Conservation (phyloP, 2,888 invertebrate genomes). For the Anoplius nigerrimus region DNA sequence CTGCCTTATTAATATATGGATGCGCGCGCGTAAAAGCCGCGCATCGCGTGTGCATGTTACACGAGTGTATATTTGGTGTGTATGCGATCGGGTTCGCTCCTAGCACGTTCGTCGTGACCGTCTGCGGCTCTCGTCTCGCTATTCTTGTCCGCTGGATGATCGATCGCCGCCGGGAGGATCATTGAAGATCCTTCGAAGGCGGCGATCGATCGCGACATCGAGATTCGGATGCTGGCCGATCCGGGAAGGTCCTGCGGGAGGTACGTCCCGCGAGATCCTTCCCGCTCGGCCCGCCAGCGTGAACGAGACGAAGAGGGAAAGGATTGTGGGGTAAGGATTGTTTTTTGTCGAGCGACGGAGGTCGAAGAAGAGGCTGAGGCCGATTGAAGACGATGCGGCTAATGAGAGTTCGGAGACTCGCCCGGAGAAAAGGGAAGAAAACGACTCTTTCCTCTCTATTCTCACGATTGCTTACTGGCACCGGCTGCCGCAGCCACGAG, state of each 20-base stretch:
- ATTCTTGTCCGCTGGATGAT: background rate
- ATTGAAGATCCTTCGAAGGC: no score
- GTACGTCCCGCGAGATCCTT: constrained; percentile 56
- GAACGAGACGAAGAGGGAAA: background rate
- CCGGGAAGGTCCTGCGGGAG: constrained; percentile 45
- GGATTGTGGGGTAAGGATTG: background rate
- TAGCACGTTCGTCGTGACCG: background rate
- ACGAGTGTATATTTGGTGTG: background rate
- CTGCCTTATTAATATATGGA: background rate
- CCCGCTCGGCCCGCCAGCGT: background rate
- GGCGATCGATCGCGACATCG: background rate
- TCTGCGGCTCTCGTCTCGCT: no score
- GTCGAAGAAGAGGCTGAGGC: constrained; percentile 3
- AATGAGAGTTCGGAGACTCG: constrained; percentile 34
- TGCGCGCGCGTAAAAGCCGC: background rate
- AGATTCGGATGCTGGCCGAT: no score
- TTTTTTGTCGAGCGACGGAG: background rate
- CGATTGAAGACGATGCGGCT: constrained; percentile 7
- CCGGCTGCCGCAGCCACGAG: constrained; percentile 56
- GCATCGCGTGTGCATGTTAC: background rate
- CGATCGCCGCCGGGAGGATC: background rate
- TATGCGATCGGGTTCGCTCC: background rate
- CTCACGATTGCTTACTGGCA: constrained; percentile 72
- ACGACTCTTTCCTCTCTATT: constrained; percentile 53
- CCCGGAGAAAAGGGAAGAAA: constrained; percentile 50